phyloP scores from a whole-genome alignment of 2,888 invertebrate genomes.

The Sisyra terminalis region DNA sequence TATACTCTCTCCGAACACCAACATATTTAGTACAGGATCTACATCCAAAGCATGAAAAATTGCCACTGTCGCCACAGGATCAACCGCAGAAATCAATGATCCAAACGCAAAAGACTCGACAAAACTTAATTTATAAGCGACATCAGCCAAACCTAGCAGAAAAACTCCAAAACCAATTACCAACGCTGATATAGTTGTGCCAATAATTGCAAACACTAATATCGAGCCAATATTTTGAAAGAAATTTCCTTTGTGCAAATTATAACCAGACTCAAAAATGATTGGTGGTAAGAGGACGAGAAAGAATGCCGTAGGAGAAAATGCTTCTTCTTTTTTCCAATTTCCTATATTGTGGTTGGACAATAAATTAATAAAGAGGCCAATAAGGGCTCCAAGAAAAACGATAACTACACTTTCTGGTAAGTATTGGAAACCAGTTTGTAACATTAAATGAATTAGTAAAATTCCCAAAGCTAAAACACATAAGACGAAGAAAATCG shows the following conservation, averaged over 20 bases:
- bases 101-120: slow-evolving; percentile 98
- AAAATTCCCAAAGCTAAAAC: slow-evolving; percentile 89
- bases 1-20: slow-evolving; percentile 92
- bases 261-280: slow-evolving; percentile 98
- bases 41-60: slow-evolving; percentile 96
- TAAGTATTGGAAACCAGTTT: slow-evolving; percentile 89
- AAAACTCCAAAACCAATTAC: slow-evolving; percentile 95
- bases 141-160: slow-evolving; percentile 77
- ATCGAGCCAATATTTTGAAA: slow-evolving; percentile 99
- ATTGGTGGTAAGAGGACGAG: slow-evolving; percentile 92
- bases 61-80: slow-evolving; percentile 97
- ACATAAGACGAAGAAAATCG: slow-evolving; percentile 94
- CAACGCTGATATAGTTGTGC: slow-evolving; percentile 92
- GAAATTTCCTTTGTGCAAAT: slow-evolving; percentile 92
- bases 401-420: slow-evolving; percentile 97
- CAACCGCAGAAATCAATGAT: slow-evolving; percentile 94
- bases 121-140: slow-evolving; percentile 82
- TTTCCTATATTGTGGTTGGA: slow-evolving; percentile 79
- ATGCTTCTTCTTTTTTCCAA: slow-evolving; percentile 95
- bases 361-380: slow-evolving; percentile 76
- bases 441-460: slow-evolving; percentile 85
- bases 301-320: slow-evolving; percentile 97
- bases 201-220: slow-evolving; percentile 91
- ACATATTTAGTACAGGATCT: slow-evolving; percentile 96
- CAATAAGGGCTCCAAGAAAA: slow-evolving; percentile 84